phyloP scores from a whole-genome alignment of 2,888 invertebrate genomes.

The Eupithecia centaureata region DNA sequence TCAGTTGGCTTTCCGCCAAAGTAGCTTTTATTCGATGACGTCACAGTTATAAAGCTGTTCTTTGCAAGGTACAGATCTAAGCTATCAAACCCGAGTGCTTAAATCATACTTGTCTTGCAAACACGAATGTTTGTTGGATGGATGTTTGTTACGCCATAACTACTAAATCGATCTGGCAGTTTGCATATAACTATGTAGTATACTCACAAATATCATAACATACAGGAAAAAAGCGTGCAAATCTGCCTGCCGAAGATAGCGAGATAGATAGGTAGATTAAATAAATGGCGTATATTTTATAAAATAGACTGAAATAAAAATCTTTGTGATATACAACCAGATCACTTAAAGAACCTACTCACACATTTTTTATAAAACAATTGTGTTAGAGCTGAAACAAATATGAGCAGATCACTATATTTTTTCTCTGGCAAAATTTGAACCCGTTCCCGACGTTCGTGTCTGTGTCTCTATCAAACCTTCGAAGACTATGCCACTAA shows the following conservation, averaged over 20 bases:
- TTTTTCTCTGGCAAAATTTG: not conserved
- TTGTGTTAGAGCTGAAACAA: not conserved
- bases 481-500: not conserved
- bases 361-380: too few relatives aligned
- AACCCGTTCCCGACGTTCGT: not conserved
- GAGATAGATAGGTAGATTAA: too few relatives aligned
- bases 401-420: not conserved
- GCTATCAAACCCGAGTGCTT: slow-evolving; percentile 15
- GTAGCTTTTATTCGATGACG: slow-evolving; percentile 68
- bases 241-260: too few relatives aligned
- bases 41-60: slow-evolving; percentile 51
- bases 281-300: too few relatives aligned
- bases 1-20: slow-evolving; percentile 76
- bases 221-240: too few relatives aligned
- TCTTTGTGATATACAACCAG: too few relatives aligned
- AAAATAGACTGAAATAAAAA: too few relatives aligned
- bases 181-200: too few relatives aligned
- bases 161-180: too few relatives aligned
- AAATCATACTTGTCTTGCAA: not conserved
- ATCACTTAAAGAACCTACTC: too few relatives aligned
- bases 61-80: slow-evolving; percentile 25
- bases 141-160: not conserved
- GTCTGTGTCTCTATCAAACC: not conserved
- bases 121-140: not conserved
- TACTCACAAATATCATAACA: too few relatives aligned